Evolutionary conservation across 2,888 invertebrate species (phyloP).

Genomic region (Escarpia spicata): DNA sequence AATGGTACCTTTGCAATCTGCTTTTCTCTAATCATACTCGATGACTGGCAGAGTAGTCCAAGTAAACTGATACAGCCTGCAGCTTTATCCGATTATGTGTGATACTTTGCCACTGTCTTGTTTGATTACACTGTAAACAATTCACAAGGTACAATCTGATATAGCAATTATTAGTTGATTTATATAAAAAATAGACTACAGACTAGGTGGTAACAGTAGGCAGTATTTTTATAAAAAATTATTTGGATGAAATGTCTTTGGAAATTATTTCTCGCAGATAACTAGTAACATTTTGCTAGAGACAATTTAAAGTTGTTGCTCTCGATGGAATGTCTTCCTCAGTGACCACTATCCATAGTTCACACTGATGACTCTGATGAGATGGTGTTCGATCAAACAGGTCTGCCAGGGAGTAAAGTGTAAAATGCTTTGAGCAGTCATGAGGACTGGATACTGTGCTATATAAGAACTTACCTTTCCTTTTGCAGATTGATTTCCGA

Average conservation of each 20-base stretch:
- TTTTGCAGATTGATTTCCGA: constrained; percentile 27
- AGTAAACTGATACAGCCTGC: no score
- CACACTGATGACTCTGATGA: neutral
- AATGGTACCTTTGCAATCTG: no score
- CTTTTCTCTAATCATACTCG: no score
- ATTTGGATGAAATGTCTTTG: neutral
- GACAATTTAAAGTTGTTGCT: neutral
- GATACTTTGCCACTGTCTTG: no score
- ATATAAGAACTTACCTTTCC: neutral
- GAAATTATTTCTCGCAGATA: neutral
- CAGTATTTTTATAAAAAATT: neutral
- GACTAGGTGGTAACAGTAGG: neutral
- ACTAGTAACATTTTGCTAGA: neutral
- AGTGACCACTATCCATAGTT: neutral
- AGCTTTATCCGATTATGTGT: no score
- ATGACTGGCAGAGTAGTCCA: no score
- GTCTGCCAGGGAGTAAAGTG: no score
- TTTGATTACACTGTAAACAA: no score
- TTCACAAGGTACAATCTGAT: no score
- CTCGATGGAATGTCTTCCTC: neutral
- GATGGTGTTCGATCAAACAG: no score
- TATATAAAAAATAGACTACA: neutral
- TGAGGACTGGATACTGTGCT: no score
- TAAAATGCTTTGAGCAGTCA: no score
- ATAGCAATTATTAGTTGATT: neutral